Evolutionary conservation across 2,113 vertebrate species (phyloP).

Genomic region (Macquaria australasica): DNA sequence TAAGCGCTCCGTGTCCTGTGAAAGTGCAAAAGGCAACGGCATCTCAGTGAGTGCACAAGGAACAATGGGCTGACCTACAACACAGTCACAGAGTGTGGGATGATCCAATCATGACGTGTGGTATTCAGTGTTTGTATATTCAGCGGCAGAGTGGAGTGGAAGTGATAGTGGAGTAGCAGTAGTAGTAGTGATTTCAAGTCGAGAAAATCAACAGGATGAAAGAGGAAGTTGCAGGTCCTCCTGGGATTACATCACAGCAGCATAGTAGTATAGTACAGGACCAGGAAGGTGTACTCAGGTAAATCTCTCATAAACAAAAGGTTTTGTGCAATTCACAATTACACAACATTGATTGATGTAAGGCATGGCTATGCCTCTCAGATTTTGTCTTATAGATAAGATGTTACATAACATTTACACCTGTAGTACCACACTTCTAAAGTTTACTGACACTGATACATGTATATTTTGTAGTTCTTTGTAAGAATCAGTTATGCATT

Average conservation of each 20-base stretch:
- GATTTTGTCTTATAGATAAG: too few relatives aligned
- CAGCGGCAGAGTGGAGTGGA: conserved; percentile 9
- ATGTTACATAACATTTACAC: too few relatives aligned
- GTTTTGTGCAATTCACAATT: too few relatives aligned
- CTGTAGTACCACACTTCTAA: too few relatives aligned
- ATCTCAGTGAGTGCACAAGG: background rate
- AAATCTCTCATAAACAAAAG: background rate
- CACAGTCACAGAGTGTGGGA: conserved; percentile 25
- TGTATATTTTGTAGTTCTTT: too few relatives aligned
- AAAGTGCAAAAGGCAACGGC: conserved; percentile 4
- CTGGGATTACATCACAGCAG: conserved; percentile 4
- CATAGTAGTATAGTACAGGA: too few relatives aligned
- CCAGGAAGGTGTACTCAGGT: background rate
- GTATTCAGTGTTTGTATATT: conserved; percentile 29
- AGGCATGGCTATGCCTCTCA: too few relatives aligned
- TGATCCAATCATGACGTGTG: conserved; percentile 19
- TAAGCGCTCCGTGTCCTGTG: conserved; percentile 3
- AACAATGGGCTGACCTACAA: conserved; percentile 19
- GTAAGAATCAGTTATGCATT: background rate
- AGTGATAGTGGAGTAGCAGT: background rate
- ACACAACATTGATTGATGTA: too few relatives aligned
- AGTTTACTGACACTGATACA: too few relatives aligned
- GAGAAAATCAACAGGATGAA: background rate
- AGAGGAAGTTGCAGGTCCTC: background rate
- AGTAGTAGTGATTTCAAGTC: conserved; percentile 2